These are phyloP conservation scores for Morus bassanus DNA, from an alignment of 2,797 vertebrate genomes.

Conservation along the genomic window DNA sequence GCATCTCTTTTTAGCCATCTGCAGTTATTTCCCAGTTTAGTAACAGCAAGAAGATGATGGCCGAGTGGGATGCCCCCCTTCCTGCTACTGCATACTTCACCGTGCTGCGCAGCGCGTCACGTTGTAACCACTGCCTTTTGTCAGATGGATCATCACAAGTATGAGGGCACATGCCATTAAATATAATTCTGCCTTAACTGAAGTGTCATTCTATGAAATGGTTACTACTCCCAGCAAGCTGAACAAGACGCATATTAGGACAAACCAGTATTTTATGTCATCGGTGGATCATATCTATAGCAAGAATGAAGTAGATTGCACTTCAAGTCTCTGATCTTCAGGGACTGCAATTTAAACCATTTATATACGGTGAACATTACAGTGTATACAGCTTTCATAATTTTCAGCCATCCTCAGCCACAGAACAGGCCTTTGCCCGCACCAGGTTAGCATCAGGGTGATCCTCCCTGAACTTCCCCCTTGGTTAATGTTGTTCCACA, in stretches of 20 bases:
- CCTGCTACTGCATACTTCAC: neutral
- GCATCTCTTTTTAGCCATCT: neutral
- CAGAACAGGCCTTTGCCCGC: neutral
- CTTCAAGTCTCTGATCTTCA: neutral
- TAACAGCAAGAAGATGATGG: neutral
- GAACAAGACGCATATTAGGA: neutral
- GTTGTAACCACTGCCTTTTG: neutral
- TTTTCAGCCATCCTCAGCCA: neutral
- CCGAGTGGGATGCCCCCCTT: neutral
- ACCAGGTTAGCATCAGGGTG: neutral
- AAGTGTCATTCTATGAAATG: neutral
- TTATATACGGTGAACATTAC: neutral
- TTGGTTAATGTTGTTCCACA: neutral
- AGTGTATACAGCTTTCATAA: neutral
- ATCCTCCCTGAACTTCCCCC: neutral
- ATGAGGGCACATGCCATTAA: neutral
- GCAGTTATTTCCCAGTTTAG: neutral
- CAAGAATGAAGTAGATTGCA: neutral
- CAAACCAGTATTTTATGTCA: slow-evolving; percentile 28
- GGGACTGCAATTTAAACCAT: neutral
- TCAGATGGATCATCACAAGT: neutral
- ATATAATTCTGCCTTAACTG: neutral
- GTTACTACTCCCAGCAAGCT: neutral
- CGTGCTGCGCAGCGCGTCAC: neutral
- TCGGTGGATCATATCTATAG: neutral